Evolutionary conservation across 1,140 invertebrate species (phyloP), one percentile per base, ranked within the genome.

Genomic region (Anastrepha ludens): DNA sequence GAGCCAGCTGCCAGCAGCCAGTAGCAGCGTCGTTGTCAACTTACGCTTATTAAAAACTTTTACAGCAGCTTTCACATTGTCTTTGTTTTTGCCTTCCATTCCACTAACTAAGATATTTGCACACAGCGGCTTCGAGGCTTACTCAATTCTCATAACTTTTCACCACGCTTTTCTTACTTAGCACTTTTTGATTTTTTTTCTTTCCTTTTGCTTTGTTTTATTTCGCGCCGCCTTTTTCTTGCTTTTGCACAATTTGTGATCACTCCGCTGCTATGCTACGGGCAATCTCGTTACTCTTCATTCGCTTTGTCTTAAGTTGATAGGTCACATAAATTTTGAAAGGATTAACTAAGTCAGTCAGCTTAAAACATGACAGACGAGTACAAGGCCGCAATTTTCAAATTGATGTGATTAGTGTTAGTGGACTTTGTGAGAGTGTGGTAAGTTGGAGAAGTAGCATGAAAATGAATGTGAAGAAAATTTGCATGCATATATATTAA

Each of bases 31-130:
- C 67, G 41, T 6, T 74, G 67, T 74, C 67, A 74, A 74, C 67
- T 74, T 74, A 74, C 41, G 67, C 39, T 74, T 74, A 74, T 74
- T 74, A 74, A 74, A 74, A 74, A 74, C 11, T 74, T 74, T 74
- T 74, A 39, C 67, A 74, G 41, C 67, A 41, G 67, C 67, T 47
- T 47, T 74, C 39, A 74, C 67, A 44, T 44, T 47, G 67, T 47
- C 67, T 74, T 74, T 74, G 39, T 74, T 11, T 47, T 47, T 13
- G 39, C 67, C 41, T 44, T 44, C 39, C 4, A 44, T 74, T 74
- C 13, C 41, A 17, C 60, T 47, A 6, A n/a, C 15, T 1, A 9
- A 47, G 13, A 17, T 47, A 74, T 39, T 74, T 55, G 50, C 50
- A 55, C 50, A 55, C 44, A 74, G 41, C 11, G 4, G 41, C 4